These are phyloP conservation scores for Cranoglanis bouderius DNA, from an alignment of 2,113 vertebrate species.

Conservation along the genomic window DNA sequence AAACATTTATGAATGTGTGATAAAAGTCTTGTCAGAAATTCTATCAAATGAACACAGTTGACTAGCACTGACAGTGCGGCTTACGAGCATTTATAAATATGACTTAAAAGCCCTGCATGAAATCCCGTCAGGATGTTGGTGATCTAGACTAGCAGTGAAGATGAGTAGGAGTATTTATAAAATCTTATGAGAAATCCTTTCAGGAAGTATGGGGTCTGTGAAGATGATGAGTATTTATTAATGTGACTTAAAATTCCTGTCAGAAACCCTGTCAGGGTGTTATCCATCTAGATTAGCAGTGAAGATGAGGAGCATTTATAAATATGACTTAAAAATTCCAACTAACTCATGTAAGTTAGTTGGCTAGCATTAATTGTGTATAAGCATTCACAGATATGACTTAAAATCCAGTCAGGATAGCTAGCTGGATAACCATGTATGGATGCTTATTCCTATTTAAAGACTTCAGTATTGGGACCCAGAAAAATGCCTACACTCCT, in stretches of 20 bases:
- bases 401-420: background rate
- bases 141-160: background rate
- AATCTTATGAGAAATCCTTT: background rate
- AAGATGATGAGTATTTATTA: background rate
- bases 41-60: conserved; percentile 3
- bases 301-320: background rate
- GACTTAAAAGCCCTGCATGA: background rate
- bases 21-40: background rate
- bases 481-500: background rate
- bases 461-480: background rate
- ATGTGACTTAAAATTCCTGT: background rate
- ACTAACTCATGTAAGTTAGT: background rate
- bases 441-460: background rate
- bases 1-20: background rate
- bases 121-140: background rate
- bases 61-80: background rate
- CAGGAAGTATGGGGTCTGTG: background rate
- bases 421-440: background rate
- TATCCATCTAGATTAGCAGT: background rate
- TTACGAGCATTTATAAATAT: background rate
- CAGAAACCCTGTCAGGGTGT: background rate
- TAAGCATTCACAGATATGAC: background rate
- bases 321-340: background rate
- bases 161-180: background rate
- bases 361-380: background rate